phyloP scores from a whole-genome alignment of 2,797 vertebrate species.

The Muraenolepis orangiensis region DNA sequence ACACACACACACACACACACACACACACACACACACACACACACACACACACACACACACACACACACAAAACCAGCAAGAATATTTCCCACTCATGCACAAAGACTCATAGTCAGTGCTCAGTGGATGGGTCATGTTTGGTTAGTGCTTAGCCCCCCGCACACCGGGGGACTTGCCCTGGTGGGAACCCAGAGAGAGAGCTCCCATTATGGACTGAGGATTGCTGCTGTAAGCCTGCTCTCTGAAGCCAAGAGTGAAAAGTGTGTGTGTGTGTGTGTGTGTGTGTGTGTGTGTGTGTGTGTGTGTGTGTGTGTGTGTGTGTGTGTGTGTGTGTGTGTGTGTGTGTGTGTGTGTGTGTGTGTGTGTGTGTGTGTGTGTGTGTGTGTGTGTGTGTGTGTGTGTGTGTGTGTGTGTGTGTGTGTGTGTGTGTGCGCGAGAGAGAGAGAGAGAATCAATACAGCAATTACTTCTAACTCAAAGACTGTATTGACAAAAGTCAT shows the following conservation, averaged over 20 bases:
- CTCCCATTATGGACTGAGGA: no score
- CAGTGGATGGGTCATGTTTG: no score
- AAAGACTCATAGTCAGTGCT: not conserved
- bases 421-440: no score
- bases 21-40: constrained; percentile 8
- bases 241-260: constrained; percentile 9
- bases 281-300: constrained; percentile 21
- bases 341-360: constrained; percentile 15
- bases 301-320: not conserved
- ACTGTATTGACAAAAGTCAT: no score
- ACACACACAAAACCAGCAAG: not conserved
- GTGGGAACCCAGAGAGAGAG: no score
- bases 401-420: not conserved
- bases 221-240: constrained; percentile 1
- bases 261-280: not conserved
- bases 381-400: constrained; percentile 15
- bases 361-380: constrained; percentile 7
- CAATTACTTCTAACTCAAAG: no score
- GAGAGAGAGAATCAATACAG: no score
- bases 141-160: no score
- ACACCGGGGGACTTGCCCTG: no score
- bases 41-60: constrained; percentile 23
- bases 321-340: not conserved
- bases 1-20: constrained; percentile 1
- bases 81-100: not conserved